A percentile compares a stretch with the other conserved stretches of the same genome.
Conservation (phyloP, 2,797 vertebrate genomes). For the Craterocephalus amniculus region DNA sequence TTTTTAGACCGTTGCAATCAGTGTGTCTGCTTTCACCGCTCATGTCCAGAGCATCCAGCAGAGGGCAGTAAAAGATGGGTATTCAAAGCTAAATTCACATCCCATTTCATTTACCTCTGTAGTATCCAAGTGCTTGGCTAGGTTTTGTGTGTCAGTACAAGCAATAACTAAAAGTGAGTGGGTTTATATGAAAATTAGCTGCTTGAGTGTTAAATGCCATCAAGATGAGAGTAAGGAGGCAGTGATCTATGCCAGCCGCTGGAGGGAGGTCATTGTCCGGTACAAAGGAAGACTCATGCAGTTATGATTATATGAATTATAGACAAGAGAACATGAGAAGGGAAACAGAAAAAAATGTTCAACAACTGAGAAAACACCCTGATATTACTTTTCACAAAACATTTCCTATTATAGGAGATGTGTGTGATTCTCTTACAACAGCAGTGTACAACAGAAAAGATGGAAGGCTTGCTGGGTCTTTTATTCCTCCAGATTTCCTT, state of each 20-base stretch:
- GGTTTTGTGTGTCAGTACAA: neutral
- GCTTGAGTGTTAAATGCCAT: neutral
- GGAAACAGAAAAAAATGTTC: neutral
- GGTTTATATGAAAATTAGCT: neutral
- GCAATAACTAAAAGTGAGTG: neutral
- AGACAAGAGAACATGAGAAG: neutral
- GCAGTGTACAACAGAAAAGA: neutral
- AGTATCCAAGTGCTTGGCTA: neutral
- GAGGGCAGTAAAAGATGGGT: constrained; percentile 30
- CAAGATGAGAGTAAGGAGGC: neutral
- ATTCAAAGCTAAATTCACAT: neutral
- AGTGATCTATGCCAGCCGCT: constrained; percentile 38
- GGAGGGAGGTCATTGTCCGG: constrained; percentile 38
- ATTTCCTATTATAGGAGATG: neutral
- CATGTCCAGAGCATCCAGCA: neutral
- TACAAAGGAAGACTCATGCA: constrained; percentile 2
- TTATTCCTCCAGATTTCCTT: neutral
- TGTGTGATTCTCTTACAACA: neutral
- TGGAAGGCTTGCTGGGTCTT: neutral
- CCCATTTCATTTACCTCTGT: neutral
- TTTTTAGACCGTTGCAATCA: neutral
- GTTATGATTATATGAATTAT: constrained; percentile 15
- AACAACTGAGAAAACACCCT: neutral
- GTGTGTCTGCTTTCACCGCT: neutral
- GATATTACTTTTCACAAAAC: neutral